Base-by-base conservation (phyloP, 1,140 invertebrate species). In the Diabrotica virgifera region DNA sequence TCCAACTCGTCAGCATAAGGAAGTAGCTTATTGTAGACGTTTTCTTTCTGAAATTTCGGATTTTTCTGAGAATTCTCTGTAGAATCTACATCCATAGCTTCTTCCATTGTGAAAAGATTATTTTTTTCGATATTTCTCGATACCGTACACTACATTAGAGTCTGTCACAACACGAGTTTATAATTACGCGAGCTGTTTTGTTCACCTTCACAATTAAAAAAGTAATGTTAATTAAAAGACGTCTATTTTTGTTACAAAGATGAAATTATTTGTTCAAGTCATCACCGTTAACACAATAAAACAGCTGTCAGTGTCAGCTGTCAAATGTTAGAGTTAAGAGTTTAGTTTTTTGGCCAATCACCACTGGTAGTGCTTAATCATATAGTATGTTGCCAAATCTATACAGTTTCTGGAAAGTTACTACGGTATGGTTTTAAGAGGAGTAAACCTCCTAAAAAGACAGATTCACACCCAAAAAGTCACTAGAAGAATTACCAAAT, bases 1-100 rank as follows among this genome's bases (percentile, higher is more conserved):
- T 90, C 87, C 51, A 91, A 72, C 69, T 86, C 76, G 13, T 83
- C 81, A 5, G 82, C 83, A 79, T 90, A 91, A 8, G 89, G 88
- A 46, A 91, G 75, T 51, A 89, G 77, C 74, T 85, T 85, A 72
- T 90, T 89, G 59, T 85, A 87, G 55, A 85, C 71, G 62, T 85
- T 80, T 70, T 89, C 86, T 72, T 85, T 88, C 77, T 90, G 88
- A 50, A 5, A 59, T 57, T 57, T 46, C 8, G 40, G n/a, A 46
- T 46, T 57, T 5, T n/a, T 57, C 5, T 37, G 6, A 7, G 36
- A n/a, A 36, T 9, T 57, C 12, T 57, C 55, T 12, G 5, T 11
- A 57, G 24, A 35, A 37, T 57, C 36, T 36, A 36, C 37, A 5
- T 12, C 36, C 55, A 57, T 7, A 10, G 12, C 36, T 37, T 36